These are phyloP conservation scores for Cottoperca gobio DNA, from an alignment of 2,797 vertebrate species.

Conservation along the genomic window DNA sequence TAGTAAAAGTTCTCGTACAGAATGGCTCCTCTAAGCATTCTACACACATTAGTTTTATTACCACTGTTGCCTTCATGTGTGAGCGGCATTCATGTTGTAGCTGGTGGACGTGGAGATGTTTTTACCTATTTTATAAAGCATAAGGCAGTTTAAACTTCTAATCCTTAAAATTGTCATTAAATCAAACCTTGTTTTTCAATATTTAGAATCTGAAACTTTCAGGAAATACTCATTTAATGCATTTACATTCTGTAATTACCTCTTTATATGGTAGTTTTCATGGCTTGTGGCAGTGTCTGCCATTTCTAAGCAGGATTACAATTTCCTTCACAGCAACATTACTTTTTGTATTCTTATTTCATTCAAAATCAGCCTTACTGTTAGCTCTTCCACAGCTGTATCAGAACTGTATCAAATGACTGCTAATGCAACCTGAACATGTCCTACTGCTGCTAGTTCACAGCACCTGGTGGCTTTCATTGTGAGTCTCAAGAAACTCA, in stretches of 20 bases:
- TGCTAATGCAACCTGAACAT: not conserved
- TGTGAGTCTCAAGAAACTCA: not conserved
- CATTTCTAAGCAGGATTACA: not conserved
- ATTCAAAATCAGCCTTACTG: not conserved
- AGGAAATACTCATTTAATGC: too few relatives aligned
- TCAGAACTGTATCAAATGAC: not conserved
- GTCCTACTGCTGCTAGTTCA: not conserved
- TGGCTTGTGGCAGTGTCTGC: not conserved
- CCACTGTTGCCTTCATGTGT: not conserved
- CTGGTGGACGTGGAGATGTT: not conserved
- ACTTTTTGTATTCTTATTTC: not conserved
- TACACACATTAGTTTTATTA: not conserved
- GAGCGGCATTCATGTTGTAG: not conserved
- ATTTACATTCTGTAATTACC: too few relatives aligned
- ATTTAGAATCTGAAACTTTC: too few relatives aligned
- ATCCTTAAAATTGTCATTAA: not conserved
- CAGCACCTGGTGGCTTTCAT: not conserved
- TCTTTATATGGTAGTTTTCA: too few relatives aligned
- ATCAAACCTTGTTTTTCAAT: too few relatives aligned
- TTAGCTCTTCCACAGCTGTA: not conserved
- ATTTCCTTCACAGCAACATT: not conserved
- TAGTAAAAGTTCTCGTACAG: too few relatives aligned
- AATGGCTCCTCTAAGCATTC: too few relatives aligned
- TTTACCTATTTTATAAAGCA: not conserved
- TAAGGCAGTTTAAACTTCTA: not conserved